Conservation (phyloP, 1,140 invertebrate species). For the Penaeus indicus region DNA sequence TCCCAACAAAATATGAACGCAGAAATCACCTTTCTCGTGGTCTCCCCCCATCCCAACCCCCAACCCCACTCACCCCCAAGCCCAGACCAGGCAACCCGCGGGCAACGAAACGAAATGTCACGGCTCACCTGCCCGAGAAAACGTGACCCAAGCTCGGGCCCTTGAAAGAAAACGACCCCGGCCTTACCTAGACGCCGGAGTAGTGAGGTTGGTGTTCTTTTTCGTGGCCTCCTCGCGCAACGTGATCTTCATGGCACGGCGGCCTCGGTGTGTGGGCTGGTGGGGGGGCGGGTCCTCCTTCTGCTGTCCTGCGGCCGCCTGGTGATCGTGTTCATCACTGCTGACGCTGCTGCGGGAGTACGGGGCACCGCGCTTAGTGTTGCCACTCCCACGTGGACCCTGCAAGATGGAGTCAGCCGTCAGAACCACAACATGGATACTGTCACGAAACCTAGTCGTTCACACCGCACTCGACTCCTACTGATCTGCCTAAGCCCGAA, state of each 20-base stretch:
- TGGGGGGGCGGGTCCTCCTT: not conserved
- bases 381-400: slow-evolving; percentile 37
- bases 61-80: too few relatives aligned
- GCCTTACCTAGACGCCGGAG: slow-evolving; percentile 4
- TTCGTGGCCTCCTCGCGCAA: slow-evolving; percentile 23
- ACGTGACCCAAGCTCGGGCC: too few relatives aligned
- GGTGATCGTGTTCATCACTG: slow-evolving; percentile 8
- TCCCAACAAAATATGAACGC: too few relatives aligned
- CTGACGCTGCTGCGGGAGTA: not conserved
- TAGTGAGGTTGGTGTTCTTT: slow-evolving; percentile 18
- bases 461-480: too few relatives aligned
- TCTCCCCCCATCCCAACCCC: too few relatives aligned
- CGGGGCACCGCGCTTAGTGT: slow-evolving; percentile 15
- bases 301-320: not conserved
- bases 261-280: not conserved
- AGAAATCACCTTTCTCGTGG: too few relatives aligned
- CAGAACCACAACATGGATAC: too few relatives aligned
- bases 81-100: too few relatives aligned
- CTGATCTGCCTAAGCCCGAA: too few relatives aligned
- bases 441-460: too few relatives aligned
- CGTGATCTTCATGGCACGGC: slow-evolving; percentile 33
- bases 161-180: not conserved
- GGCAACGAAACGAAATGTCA: too few relatives aligned
- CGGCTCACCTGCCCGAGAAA: too few relatives aligned
- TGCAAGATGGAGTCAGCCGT: not conserved